Evolutionary conservation across 2,797 vertebrate species (phyloP).

Genomic region (Echeneis naucrates): DNA sequence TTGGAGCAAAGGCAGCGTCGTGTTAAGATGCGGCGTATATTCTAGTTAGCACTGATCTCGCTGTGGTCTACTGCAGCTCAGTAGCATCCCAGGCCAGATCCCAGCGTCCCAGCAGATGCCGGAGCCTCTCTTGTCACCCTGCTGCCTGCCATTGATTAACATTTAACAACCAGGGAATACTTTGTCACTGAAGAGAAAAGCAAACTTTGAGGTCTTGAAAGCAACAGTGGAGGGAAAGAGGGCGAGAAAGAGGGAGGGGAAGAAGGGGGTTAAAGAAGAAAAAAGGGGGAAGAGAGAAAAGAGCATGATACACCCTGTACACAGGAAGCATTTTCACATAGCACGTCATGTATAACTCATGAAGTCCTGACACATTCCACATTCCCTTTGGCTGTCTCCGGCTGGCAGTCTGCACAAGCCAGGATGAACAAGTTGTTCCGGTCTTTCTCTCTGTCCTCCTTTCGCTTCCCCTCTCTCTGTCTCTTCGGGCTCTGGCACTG

Average conservation of each 20-base stretch:
- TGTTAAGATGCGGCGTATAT: conserved; percentile 11
- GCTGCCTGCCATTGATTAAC: conserved; percentile 75
- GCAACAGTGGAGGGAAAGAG: conserved; percentile 47
- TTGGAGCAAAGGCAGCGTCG: conserved; percentile 34
- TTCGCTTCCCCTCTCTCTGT: conserved; percentile 43
- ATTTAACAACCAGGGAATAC: conserved; percentile 82
- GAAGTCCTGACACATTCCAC: conserved; percentile 80
- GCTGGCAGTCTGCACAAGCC: conserved; percentile 74
- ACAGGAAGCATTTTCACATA: conserved; percentile 83
- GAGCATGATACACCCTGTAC: conserved; percentile 74
- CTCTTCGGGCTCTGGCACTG: conserved; percentile 50
- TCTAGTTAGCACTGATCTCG: conserved; percentile 43
- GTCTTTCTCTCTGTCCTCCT: conserved; percentile 59
- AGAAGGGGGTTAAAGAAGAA: conserved; percentile 46
- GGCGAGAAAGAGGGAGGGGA: conserved; percentile 35
- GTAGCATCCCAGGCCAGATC: conserved; percentile 37
- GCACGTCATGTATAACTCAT: conserved; percentile 84
- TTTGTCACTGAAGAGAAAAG: conserved; percentile 77
- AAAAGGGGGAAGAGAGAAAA: conserved; percentile 44
- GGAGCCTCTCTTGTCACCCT: conserved; percentile 55
- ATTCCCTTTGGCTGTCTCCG: conserved; percentile 81
- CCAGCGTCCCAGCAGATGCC: conserved; percentile 47
- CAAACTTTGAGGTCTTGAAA: conserved; percentile 79
- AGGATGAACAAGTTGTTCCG: conserved; percentile 79
- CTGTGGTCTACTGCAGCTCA: conserved; percentile 32